Conservation (phyloP, 2,888 invertebrate genomes). For the Zaprionus lineosus region DNA sequence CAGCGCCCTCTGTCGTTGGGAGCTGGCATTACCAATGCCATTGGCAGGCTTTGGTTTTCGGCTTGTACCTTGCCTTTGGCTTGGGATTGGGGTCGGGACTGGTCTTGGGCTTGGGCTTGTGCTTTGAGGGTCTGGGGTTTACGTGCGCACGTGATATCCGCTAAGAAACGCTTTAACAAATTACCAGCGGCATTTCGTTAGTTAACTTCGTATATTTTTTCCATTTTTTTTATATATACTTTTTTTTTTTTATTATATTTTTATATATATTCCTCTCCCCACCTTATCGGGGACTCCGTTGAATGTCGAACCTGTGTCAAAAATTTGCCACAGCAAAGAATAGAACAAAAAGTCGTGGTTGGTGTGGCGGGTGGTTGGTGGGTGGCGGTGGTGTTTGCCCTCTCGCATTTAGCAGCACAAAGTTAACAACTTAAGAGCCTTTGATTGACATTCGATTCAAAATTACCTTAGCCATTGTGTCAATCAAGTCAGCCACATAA, state of each 20-base stretch:
- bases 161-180: constrained; percentile 73
- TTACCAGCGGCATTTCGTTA: constrained; percentile 63
- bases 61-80: too few relatives aligned
- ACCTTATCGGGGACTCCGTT: neutral
- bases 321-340: constrained; percentile 44
- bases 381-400: constrained; percentile 12
- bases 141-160: constrained; percentile 74
- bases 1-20: constrained; percentile 27
- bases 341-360: too few relatives aligned
- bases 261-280: too few relatives aligned
- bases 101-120: neutral
- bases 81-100: neutral
- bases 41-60: too few relatives aligned
- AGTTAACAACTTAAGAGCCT: constrained; percentile 65
- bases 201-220: constrained; percentile 55
- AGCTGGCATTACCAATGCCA: neutral
- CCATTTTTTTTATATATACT: constrained; percentile 1
- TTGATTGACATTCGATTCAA: constrained; percentile 77
- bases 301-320: constrained; percentile 50
- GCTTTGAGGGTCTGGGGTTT: constrained; percentile 16
- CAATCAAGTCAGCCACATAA: constrained; percentile 65
- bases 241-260: too few relatives aligned
- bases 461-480: constrained; percentile 76
- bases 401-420: constrained; percentile 13
- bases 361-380: constrained; percentile 14